A percentile compares a stretch with the other conserved stretches of the same genome.
These are phyloP conservation scores for Tachysurus fulvidraco DNA, from an alignment of 2,113 vertebrate genomes.

Conservation along the genomic window DNA sequence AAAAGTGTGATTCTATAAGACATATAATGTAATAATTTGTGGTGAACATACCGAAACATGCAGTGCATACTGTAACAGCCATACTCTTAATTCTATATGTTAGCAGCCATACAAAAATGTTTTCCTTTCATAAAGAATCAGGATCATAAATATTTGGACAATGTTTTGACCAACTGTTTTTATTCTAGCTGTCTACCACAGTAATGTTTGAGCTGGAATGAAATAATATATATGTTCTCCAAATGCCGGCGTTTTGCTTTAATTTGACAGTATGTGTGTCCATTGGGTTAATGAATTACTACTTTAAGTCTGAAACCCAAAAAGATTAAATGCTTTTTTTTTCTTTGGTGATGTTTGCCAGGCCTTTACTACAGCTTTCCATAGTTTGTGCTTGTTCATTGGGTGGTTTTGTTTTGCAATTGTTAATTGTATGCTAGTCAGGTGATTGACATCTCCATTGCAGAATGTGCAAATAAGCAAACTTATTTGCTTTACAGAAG, in stretches of 20 bases:
- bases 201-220: too few species aligned
- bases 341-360: neutral
- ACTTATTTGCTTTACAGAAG: neutral
- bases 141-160: neutral
- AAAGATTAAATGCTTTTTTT: neutral
- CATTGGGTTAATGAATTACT: neutral
- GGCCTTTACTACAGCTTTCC: neutral
- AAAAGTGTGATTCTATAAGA: too few species aligned
- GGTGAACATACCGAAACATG: too few species aligned
- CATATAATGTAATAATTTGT: too few species aligned
- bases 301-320: neutral
- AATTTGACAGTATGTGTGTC: too few species aligned
- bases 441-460: neutral
- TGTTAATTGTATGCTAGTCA: neutral
- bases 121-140: neutral
- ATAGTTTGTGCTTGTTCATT: neutral
- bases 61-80: neutral
- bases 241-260: too few species aligned
- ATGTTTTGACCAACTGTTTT: too few species aligned
- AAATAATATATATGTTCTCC: too few species aligned
- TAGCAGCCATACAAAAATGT: neutral
- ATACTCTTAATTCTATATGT: neutral
- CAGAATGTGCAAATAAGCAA: neutral
- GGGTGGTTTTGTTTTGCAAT: neutral
- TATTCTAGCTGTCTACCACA: too few species aligned